Percentiles rank a stretch among this genome's conserved stretches.
Conservation (phyloP, 2,797 vertebrate genomes). For the Ficedula albicollis region DNA sequence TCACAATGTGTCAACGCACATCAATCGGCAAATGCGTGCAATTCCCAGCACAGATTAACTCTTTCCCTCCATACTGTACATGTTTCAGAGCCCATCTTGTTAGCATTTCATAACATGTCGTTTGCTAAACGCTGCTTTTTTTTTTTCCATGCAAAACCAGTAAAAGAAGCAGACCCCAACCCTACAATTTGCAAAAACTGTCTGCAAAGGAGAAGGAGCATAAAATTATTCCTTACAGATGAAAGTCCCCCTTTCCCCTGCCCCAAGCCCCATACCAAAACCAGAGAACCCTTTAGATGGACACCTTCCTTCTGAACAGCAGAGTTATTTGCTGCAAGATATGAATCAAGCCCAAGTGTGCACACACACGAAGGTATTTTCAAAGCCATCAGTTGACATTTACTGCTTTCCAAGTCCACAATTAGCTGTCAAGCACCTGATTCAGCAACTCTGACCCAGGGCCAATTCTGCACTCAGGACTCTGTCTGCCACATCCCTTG, state of each 20-base stretch:
- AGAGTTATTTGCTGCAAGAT: background rate
- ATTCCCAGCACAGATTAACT: conserved; percentile 9
- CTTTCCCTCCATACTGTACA: background rate
- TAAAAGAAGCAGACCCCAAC: background rate
- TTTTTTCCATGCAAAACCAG: background rate
- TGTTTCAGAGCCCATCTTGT: background rate
- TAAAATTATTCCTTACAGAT: background rate
- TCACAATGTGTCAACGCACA: background rate
- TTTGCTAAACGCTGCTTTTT: background rate
- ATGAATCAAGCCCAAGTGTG: background rate
- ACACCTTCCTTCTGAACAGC: background rate
- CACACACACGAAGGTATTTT: background rate
- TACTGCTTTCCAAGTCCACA: conserved; percentile 39
- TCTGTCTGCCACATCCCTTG: background rate
- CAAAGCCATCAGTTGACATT: background rate
- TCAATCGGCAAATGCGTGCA: background rate
- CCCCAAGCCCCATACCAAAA: background rate
- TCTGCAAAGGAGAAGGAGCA: background rate
- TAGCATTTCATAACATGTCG: background rate
- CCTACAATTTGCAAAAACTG: background rate
- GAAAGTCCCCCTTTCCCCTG: background rate
- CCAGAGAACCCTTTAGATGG: background rate
- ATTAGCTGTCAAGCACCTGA: conserved; percentile 30
- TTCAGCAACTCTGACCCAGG: background rate
- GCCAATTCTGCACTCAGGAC: background rate